Evolutionary conservation across 2,888 invertebrate genomes (phyloP).

Genomic region (Cryptus armator): DNA sequence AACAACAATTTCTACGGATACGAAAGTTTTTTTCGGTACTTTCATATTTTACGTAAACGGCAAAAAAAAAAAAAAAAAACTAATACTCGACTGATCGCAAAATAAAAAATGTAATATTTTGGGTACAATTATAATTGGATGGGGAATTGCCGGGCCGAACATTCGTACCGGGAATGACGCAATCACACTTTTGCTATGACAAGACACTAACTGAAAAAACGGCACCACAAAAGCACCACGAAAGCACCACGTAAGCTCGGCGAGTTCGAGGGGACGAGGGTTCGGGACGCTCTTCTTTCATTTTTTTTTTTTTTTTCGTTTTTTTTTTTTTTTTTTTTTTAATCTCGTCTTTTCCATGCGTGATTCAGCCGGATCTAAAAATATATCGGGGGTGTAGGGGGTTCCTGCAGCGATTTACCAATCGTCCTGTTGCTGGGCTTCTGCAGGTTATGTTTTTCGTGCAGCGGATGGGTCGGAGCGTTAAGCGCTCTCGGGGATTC

Average conservation of each 20-base stretch:
- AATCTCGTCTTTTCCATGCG: slow-evolving; percentile 76
- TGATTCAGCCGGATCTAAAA: slow-evolving; percentile 70
- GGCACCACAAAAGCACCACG: slow-evolving; percentile 76
- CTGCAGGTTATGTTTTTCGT: slow-evolving; percentile 75
- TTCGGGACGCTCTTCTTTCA: slow-evolving; percentile 58
- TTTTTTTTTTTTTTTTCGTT: slow-evolving; percentile 43
- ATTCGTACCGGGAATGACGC: slow-evolving; percentile 61
- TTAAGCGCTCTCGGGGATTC: slow-evolving; percentile 70
- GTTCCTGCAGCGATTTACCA: slow-evolving; percentile 79
- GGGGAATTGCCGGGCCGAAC: slow-evolving; percentile 49
- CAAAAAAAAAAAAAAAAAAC: slow-evolving; percentile 64
- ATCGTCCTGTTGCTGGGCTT: slow-evolving; percentile 80
- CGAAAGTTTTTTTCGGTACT: slow-evolving; percentile 32
- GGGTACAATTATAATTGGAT: slow-evolving; percentile 47
- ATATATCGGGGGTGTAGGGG: slow-evolving; percentile 71
- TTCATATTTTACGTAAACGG: slow-evolving; percentile 24
- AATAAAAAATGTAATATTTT: slow-evolving; percentile 38
- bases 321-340: slow-evolving; percentile 42
- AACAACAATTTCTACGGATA: slow-evolving; percentile 44
- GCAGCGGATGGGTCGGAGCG: slow-evolving; percentile 70
- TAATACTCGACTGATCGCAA: slow-evolving; percentile 64
- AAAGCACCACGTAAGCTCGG: slow-evolving; percentile 75
- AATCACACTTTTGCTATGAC: slow-evolving; percentile 73
- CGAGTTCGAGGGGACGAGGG: slow-evolving; percentile 65
- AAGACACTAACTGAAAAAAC: slow-evolving; percentile 72